Conservation (phyloP, 2,797 vertebrate genomes). For the Gastrophryne carolinensis region DNA sequence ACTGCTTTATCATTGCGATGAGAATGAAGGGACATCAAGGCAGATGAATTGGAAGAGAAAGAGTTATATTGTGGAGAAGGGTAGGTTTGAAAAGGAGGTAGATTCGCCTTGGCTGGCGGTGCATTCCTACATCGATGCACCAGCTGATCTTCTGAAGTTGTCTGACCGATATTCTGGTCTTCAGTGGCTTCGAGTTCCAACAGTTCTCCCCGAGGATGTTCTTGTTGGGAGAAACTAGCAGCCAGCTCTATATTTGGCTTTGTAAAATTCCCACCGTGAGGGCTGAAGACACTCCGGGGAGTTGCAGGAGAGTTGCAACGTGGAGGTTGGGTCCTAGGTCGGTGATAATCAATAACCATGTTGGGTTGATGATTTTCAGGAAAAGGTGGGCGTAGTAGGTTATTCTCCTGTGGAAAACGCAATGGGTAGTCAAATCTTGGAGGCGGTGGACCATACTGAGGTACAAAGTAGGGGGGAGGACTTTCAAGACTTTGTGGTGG, state of each 20-base stretch:
- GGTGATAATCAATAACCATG: slow-evolving; percentile 18
- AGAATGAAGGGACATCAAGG: not conserved
- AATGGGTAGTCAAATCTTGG: slow-evolving; percentile 56
- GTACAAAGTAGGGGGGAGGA: slow-evolving; percentile 56
- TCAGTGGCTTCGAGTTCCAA: slow-evolving; percentile 71
- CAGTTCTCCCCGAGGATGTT: slow-evolving; percentile 58
- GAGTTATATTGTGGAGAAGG: not conserved
- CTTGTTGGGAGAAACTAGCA: slow-evolving; percentile 46
- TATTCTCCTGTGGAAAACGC: slow-evolving; percentile 56
- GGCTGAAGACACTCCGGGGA: slow-evolving; percentile 39
- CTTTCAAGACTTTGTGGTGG: slow-evolving; percentile 66
- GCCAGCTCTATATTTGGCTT: slow-evolving; percentile 53
- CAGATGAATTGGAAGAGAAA: not conserved
- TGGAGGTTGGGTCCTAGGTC: slow-evolving; percentile 28
- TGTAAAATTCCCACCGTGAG: slow-evolving; percentile 23
- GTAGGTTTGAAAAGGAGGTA: too few relatives aligned
- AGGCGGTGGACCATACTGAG: slow-evolving; percentile 57
- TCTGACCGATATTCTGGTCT: slow-evolving; percentile 41
- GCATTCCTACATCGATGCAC: too few relatives aligned
- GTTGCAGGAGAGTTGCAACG: slow-evolving; percentile 49
- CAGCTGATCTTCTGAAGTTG: slow-evolving; percentile 51
- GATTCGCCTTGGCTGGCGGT: too few relatives aligned
- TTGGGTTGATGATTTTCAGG: slow-evolving; percentile 29
- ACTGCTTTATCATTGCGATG: not conserved
- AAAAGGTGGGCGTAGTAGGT: slow-evolving; percentile 35